Base-by-base conservation (phyloP, 2,797 vertebrate genomes). In the Gymnoscopelus braueri region DNA sequence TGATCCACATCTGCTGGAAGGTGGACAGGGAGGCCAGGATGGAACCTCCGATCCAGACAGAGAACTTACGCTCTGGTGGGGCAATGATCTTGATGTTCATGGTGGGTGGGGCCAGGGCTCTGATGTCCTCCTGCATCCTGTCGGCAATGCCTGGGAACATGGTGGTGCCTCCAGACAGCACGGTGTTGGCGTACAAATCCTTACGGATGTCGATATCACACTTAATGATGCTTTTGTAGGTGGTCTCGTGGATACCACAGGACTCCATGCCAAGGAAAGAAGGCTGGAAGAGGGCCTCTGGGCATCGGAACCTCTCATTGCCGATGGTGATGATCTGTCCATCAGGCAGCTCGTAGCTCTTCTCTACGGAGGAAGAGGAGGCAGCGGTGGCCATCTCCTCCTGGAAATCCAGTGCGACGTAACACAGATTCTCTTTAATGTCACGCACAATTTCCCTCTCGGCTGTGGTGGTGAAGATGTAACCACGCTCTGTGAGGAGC, bases 401-500 rank as follows among this genome's bases (percentile, higher is more conserved):
- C 93, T 99, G 97, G 63, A 99, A 99, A 94, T 99, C 97, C 77
- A 99, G 95, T 72, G 96, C 97, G 0, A 99, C 97, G 0, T 99
- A 99, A 94, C 97, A 98, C 86, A 99, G 95, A 94, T 98, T 98
- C 94, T 99, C 97, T 93, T 98, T 99, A 94, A 99, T 99, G 95
- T 99, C 98, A 82, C 97, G 96, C 83, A 99, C 97, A 0, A 99
- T 99, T 91, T 99, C 98, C 66, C 96, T 95, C 91, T 99, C 97
- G 0, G 98, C 97, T 3, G 97, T 99, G 95, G 97, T 99, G 91
- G 97, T 99, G 95, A 99, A 99, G 83, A 96, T 97, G 93, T 99
- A 99, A 86, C 97, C 96, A 60, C 97, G 95, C 94, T 99, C 97
- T 11, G 97, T 99, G 94, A 98, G 95, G 92, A 99, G 98, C 96